Percentiles rank a stretch among this genome's conserved stretches.
phyloP scores from a whole-genome alignment of 2,113 vertebrate species.

The Smithornis capensis region DNA sequence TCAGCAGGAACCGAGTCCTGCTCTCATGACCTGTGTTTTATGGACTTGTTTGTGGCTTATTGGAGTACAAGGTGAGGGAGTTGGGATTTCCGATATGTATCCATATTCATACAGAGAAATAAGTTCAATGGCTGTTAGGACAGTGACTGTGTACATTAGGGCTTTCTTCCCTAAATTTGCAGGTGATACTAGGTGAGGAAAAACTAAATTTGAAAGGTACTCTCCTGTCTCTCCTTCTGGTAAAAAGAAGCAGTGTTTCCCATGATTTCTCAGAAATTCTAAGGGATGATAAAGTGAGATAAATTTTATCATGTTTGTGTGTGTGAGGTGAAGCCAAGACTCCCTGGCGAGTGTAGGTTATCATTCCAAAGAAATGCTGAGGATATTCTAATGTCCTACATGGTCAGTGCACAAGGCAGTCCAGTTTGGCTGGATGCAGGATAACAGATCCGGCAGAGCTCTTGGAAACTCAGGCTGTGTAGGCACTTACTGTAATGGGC shows the following conservation, averaged over 20 bases:
- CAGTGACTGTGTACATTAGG: neutral
- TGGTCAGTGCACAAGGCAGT: neutral
- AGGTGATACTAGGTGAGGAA: neutral
- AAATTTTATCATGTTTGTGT: neutral
- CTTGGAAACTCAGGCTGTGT: neutral
- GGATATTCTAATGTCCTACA: accelerated
- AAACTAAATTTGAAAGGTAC: neutral
- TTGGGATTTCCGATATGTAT: neutral
- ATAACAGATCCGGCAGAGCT: neutral
- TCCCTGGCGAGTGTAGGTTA: neutral
- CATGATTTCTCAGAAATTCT: neutral
- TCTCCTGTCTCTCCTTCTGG: neutral
- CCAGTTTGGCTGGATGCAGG: neutral
- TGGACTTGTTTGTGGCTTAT: neutral
- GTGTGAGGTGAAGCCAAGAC: neutral
- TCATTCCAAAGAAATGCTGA: neutral
- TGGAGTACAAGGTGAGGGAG: neutral
- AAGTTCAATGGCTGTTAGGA: neutral
- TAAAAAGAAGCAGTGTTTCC: neutral
- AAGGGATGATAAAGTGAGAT: neutral
- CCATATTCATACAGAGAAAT: neutral
- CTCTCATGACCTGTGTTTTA: neutral
- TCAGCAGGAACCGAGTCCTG: neutral
- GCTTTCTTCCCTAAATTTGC: neutral
- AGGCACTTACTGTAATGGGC: neutral